Conservation (phyloP, 2,113 vertebrate species). For the Petaurus breviceps region DNA sequence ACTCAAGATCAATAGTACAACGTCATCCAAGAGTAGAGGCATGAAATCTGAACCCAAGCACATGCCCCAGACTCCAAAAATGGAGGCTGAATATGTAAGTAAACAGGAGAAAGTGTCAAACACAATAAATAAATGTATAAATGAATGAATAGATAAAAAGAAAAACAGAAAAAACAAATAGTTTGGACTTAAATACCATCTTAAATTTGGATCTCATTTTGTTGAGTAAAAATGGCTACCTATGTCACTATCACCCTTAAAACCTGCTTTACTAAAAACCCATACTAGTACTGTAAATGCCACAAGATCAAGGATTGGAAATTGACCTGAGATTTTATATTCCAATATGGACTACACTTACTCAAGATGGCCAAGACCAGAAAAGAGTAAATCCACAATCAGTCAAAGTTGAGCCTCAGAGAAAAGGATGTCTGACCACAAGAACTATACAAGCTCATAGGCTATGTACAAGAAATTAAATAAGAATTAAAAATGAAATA, state of each 20-base stretch:
- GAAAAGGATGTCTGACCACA: neutral
- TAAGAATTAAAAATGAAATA: neutral
- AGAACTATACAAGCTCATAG: neutral
- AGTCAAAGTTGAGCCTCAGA: neutral
- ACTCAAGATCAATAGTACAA: neutral
- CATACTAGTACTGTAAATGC: constrained; percentile 48
- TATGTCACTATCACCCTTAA: constrained; percentile 47
- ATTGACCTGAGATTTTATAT: constrained; percentile 51
- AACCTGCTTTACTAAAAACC: constrained; percentile 49
- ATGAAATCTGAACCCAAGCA: neutral
- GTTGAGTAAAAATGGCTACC: neutral
- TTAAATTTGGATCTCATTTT: neutral
- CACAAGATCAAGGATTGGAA: constrained; percentile 31
- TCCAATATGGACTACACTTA: constrained; percentile 30
- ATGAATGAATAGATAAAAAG: no score
- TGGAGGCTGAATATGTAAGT: neutral
- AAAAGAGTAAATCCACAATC: neutral
- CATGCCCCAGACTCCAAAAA: neutral
- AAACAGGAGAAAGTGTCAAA: neutral
- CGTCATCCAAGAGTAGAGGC: no score
- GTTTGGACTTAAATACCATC: neutral
- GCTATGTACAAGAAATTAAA: neutral
- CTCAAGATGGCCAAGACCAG: neutral
- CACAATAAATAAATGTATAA: neutral
- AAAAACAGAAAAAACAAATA: no score